Percentiles rank a stretch among this genome's conserved stretches.
These are phyloP conservation scores for Toxonevra muliebris DNA, from an alignment of 2,888 invertebrate species.

Conservation along the genomic window DNA sequence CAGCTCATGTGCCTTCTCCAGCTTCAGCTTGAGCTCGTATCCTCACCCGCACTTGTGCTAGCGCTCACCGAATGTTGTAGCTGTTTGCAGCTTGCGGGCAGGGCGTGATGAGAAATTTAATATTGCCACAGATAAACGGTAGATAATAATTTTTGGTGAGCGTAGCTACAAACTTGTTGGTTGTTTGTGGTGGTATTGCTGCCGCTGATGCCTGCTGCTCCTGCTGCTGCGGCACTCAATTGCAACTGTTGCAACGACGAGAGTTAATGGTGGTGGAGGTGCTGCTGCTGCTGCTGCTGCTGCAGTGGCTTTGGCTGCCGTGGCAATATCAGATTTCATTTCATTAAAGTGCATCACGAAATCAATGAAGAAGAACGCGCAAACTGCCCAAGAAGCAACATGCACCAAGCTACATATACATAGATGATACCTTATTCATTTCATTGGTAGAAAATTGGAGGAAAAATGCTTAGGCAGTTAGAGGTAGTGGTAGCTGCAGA, in stretches of 20 bases:
- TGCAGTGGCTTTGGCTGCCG: slow-evolving; percentile 21
- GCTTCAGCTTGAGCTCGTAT: too few relatives aligned
- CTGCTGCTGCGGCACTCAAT: slow-evolving; percentile 26
- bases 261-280: neutral
- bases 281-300: slow-evolving; percentile 20
- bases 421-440: too few relatives aligned
- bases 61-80: too few relatives aligned
- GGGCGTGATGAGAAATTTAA: slow-evolving; percentile 65
- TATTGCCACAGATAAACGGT: slow-evolving; percentile 58
- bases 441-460: too few relatives aligned
- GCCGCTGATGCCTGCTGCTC: slow-evolving; percentile 20
- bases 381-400: too few relatives aligned
- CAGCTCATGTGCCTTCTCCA: too few relatives aligned
- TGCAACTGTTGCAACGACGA: slow-evolving; percentile 14
- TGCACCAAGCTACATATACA: too few relatives aligned
- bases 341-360: slow-evolving; percentile 66
- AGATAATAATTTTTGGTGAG: slow-evolving; percentile 41
- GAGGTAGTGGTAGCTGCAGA: too few relatives aligned
- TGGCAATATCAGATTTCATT: slow-evolving; percentile 55
- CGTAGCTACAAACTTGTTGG: slow-evolving; percentile 18
- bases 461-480: too few relatives aligned
- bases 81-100: slow-evolving; percentile 23
- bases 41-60: too few relatives aligned
- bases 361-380: slow-evolving; percentile 41
- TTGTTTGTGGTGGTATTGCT: slow-evolving; percentile 26